These are phyloP conservation scores for Mantis religiosa DNA, from an alignment of 2,888 invertebrate genomes.

Conservation along the genomic window DNA sequence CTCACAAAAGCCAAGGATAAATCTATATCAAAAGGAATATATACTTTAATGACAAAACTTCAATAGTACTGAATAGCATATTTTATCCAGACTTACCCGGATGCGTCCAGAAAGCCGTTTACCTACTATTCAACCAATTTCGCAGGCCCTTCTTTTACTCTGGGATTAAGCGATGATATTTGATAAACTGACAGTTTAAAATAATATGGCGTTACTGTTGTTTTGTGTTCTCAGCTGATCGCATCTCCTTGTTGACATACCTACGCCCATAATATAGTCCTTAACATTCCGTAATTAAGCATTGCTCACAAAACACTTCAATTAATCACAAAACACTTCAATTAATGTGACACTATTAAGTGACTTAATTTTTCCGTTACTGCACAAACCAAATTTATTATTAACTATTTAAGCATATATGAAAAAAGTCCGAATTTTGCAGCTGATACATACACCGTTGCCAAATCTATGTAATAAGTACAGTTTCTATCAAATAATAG, in stretches of 20 bases:
- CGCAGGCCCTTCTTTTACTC: neutral
- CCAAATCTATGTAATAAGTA: neutral
- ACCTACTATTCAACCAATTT: conserved; percentile 14
- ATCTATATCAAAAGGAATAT: neutral
- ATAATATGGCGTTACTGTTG: conserved; percentile 21
- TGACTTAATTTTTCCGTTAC: neutral
- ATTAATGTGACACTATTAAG: neutral
- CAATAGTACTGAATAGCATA: neutral
- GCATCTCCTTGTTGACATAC: neutral
- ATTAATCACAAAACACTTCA: too few species aligned
- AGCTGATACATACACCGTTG: neutral
- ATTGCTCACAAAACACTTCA: neutral
- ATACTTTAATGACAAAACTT: neutral
- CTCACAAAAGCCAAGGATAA: neutral
- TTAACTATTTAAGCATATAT: neutral
- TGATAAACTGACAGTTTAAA: conserved; percentile 17
- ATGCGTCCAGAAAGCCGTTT: conserved; percentile 22
- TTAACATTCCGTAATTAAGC: neutral
- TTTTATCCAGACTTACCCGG: conserved; percentile 21
- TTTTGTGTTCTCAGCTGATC: conserved; percentile 18
- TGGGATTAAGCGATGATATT: neutral
- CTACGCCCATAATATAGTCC: conserved; percentile 5
- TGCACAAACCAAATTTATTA: neutral
- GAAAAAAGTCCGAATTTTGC: neutral
- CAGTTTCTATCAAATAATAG: neutral